Base-by-base conservation (phyloP, 1,140 invertebrate species). In the Bactericera cockerelli region DNA sequence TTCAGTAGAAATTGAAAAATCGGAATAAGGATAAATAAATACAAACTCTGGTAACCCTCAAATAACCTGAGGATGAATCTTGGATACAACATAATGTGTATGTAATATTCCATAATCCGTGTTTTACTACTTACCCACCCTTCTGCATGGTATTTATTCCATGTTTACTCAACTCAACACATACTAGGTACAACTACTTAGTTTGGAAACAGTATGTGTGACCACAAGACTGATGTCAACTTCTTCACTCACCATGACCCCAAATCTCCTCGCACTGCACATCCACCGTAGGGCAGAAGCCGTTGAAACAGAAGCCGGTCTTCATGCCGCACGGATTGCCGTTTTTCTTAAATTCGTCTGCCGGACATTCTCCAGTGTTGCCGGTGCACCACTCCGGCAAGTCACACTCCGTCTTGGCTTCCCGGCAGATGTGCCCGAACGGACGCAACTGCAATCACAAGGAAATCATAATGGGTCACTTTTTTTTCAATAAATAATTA, bases 361-460 rank as follows among this genome's bases (percentile, higher is more conserved):
- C 62, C 0, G 93, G 93, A 74, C 93, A 98, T 61, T 89, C 77
- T 0, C 91, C 92, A 39, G 77, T 79, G 11, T 84, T 77, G 1
- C 94, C 94, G 54, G 86, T 81, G 71, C 94, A 98, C 26, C 83
- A 81, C 70, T 98, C 94, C 24, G 92, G 87, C 14, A 98, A 75
- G 75, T 98, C 94, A 72, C 94, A 98, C 69, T 96, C 93, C 69
- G 89, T 93, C 53, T 79, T 79, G 1, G 87, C 77, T 21, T 85
- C 81, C 1, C 93, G 80, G 71, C 94, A 97, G 10, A 88, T 70
- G 22, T 83, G 78, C 24, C 89, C 89, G 26, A 77, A 76, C 1
- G 81, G 74, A 57, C 83, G 78, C 19, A 95, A 74, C 89, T 93
- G 8, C 70, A 67, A 49, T 60, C 62, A 60, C 63, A 58, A 59